Base-by-base conservation (phyloP, 2,797 vertebrate species). In the Chromis chromis region DNA sequence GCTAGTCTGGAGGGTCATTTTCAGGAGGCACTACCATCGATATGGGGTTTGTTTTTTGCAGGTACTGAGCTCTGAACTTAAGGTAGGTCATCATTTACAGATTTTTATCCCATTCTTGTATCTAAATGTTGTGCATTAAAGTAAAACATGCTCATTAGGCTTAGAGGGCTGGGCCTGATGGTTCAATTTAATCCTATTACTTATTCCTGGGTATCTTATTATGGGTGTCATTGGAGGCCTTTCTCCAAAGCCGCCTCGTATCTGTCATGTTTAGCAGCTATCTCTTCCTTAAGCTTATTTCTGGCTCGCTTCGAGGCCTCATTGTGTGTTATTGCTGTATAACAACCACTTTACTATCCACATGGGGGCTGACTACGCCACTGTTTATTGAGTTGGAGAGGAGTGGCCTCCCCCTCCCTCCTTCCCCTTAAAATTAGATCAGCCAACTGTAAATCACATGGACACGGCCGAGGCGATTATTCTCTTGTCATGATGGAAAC, bases 331-430 rank as follows among this genome's bases (percentile, higher is more conserved):
- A 59, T 42, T 79, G 77, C 70, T 71, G 66, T 67, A 31, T 53
- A 69, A 67, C 79, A 83, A 42, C 57, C 54, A 36, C 70, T 76
- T 56, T 66, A n/a, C 54, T 39, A 63, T 68, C 80, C 84, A 88
- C 88, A 89, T 81, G 81, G 78, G 17, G 75, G 75, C 65, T 68
- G 80, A 71, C 79, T 88, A 81, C 69, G 53, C 70, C 70, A 78
- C 8, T 88, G 88, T 86, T 85, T 85, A 84, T 78, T 80, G 83
- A 78, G 78, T 70, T 78, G 69, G 44, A 86, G 84, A 82, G 88
- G 90, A 82, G 88, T 88, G 85, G 80, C 78, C 76, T 76, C 56
- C 42, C 56, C 75, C 79, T 19, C 58, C 61, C 55, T 31, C 36
- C 70, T 57, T 66, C 62, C 25, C 59, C 73, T 8, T 69, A 36